Percentiles rank a stretch among this genome's conserved stretches.
These are phyloP conservation scores for Tipula helvola DNA, from an alignment of 2,888 invertebrate species.

Conservation along the genomic window DNA sequence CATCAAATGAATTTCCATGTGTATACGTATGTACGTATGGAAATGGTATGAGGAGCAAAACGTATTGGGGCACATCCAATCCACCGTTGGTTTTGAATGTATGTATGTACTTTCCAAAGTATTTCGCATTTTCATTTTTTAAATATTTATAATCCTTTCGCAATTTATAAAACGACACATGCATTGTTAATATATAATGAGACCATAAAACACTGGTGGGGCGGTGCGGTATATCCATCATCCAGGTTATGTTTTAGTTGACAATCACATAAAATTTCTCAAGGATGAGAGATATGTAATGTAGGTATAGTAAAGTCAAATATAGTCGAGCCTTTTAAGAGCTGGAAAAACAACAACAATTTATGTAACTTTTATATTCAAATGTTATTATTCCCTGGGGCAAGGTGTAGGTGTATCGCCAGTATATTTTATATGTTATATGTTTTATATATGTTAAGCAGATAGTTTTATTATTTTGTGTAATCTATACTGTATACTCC, in stretches of 20 bases:
- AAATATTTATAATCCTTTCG: not conserved
- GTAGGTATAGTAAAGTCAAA: not conserved
- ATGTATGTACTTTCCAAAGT: not conserved
- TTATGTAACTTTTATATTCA: not conserved
- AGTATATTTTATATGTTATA: not conserved
- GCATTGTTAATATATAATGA: not conserved
- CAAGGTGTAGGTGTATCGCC: not conserved
- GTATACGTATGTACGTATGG: no score
- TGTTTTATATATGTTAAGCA: not conserved
- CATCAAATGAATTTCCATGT: not conserved
- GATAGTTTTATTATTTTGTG: not conserved
- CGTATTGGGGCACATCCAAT: not conserved
- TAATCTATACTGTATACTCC: not conserved
- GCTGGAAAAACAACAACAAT: not conserved
- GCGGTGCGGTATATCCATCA: not conserved
- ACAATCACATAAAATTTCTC: not conserved
- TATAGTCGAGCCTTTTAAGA: not conserved
- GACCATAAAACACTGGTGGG: not conserved
- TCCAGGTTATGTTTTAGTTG: not conserved
- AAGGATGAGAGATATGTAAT: not conserved
- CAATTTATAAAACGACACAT: not conserved
- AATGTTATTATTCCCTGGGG: conserved; percentile 4
- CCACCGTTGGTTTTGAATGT: not conserved
- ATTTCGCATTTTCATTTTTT: not conserved
- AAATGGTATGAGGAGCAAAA: not conserved